Evolutionary conservation across 2,888 invertebrate genomes (phyloP), one percentile per base, ranked within the genome.

Genomic region (Steinernema hermaphroditum): DNA sequence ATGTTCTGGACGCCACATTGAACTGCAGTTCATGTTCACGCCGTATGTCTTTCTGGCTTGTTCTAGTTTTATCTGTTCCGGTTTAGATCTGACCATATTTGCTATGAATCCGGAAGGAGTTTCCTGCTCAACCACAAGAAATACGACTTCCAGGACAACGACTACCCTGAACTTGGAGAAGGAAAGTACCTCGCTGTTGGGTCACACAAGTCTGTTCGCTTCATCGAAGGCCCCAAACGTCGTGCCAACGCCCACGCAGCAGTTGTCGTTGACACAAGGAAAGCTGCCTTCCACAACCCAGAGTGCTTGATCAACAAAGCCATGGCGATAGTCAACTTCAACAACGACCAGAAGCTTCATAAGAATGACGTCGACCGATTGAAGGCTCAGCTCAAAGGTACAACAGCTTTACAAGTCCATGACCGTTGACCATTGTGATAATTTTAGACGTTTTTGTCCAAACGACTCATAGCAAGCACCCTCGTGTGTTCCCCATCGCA

Each of bases 191-290:
- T 77, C 32, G 76, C 73, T 1, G 70, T 77, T 62, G 77, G 77
- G 19, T 68, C 71, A 12, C 76, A 77, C 41, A 77, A 77, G 41
- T 69, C 69, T n/a, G 72, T 74, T 27, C 77, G 77, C 32, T 46
- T 57, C 22, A 54, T 76, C 27, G 74, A 70, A 71, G 74, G 77
- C 12, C 77, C 77, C 12, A 29, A 44, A 8, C 77, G 77, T 9
- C 74, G 74, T 29, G 73, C 54, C 8, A 44, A 69, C 50, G 68
- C 57, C 8, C 72, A 75, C 50, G 72, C 69, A 9, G 77, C 69
- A n/a, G 71, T 77, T 4, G 74, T 77, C 27, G 73, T 77, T 27
- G 74, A 76, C 43, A 77, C 78, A 46, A 76, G 73, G 73, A 72
- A 72, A 29, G 71, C 70, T 19, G 41, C 69, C 16, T 70, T 71